Base-by-base conservation (phyloP, 2,888 invertebrate species). In the Sycophila texana region DNA sequence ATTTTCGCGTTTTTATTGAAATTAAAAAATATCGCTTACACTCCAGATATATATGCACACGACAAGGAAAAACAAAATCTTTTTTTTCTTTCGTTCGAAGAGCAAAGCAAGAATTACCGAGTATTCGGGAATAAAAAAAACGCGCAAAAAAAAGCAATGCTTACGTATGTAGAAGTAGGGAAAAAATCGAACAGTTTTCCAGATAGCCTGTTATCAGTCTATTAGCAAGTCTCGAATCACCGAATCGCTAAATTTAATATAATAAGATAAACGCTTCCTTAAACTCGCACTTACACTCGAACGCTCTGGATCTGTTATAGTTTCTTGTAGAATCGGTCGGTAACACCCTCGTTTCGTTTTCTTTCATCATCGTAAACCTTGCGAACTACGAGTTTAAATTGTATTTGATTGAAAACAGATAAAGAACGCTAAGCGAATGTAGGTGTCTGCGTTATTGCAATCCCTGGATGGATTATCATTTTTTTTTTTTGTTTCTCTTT, bases 401-500 rank as follows among this genome's bases (percentile, higher is more conserved):
- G 39, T 3, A 26, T 39, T 39, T 39, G 39, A 10, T n/a, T 53
- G 53, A 53, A 39, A 60, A 22, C 22, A 0, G 22, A 60, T 60
- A 13, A 22, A 20, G 60, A 18, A 14, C 22, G 22, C 60, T 60
- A 20, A 16, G 12, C 14, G 26, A 14, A 14, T 14, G 16, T 13
- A 22, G 60, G 39, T 61, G 49, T 14, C 20, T 16, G 39, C 22
- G 13, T 57, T 70, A 65, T 71, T 72, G 65, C 65, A 47, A 77
- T 65, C 30, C 20, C 58, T 58, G 70, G 71, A 66, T 71, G 77
- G 71, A 66, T 20, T 70, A 63, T 39, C n/a, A 18, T 63, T 63
- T 10, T 39, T 39, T 39, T 39, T 39, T 39, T 39, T 39, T n/a
- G n/a, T n/a, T n/a, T n/a, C n/a, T n/a, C n/a, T 63, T 10, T 39